phyloP scores from a whole-genome alignment of 2,797 vertebrate species.

The Hydrophis major region DNA sequence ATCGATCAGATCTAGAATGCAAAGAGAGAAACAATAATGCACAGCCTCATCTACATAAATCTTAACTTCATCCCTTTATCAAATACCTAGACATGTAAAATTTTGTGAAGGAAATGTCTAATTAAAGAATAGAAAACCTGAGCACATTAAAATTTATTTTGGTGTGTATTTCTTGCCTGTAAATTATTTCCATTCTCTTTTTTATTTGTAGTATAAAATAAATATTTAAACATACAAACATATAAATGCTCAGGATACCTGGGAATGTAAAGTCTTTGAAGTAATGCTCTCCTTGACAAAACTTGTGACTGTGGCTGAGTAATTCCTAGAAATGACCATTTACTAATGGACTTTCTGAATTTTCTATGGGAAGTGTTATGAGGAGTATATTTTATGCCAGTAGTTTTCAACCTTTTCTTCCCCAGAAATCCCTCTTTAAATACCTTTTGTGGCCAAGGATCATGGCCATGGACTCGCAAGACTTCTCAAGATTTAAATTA shows the following conservation, averaged over 20 bases:
- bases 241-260: background rate
- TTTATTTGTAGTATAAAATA: background rate
- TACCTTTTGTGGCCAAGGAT: background rate
- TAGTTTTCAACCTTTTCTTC: background rate
- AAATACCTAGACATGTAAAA: background rate
- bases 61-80: background rate
- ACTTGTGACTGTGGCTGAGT: background rate
- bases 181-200: background rate
- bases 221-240: background rate
- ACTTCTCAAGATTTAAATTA: background rate
- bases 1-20: background rate
- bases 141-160: background rate
- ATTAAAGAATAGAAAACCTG: background rate
- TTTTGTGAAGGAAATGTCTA: background rate
- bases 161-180: background rate
- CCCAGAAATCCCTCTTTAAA: background rate
- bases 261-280: background rate
- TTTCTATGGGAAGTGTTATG: background rate
- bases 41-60: background rate
- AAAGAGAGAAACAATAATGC: background rate
- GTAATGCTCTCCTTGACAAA: slow-evolving; percentile 13
- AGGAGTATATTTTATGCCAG: background rate
- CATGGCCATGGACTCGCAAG: background rate
- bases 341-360: background rate
- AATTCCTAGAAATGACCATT: slow-evolving; percentile 18